Evolutionary conservation across 2,888 invertebrate species (phyloP).

Genomic region (Dorcus parallelipipedus): DNA sequence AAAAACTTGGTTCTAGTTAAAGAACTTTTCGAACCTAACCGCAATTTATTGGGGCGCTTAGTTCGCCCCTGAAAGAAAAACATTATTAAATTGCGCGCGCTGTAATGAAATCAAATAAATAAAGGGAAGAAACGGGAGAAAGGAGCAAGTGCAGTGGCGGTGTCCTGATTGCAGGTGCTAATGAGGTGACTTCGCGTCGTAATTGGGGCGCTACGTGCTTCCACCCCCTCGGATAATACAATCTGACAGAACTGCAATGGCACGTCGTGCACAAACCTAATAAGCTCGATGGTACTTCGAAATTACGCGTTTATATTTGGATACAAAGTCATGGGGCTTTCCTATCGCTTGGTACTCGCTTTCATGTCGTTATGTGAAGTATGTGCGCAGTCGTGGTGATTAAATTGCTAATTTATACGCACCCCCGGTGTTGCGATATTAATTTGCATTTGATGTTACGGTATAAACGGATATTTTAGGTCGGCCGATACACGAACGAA

Average conservation of each 20-base stretch:
- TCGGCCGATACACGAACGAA: too few species aligned
- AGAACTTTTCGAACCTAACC: too few species aligned
- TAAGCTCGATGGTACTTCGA: background rate
- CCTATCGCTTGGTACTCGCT: too few species aligned
- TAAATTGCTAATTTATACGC: too few species aligned
- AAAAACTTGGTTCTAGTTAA: too few species aligned
- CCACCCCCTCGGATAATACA: background rate
- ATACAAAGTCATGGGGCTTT: too few species aligned
- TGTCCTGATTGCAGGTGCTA: constrained; percentile 6
- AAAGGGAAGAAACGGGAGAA: constrained; percentile 1
- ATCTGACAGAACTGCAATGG: background rate
- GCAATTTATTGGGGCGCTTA: too few species aligned
- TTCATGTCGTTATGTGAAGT: too few species aligned
- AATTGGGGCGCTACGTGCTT: constrained; percentile 5
- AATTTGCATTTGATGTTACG: too few species aligned
- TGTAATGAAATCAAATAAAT: constrained; percentile 5
- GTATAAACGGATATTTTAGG: too few species aligned
- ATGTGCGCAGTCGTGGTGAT: too few species aligned
- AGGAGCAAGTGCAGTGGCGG: background rate
- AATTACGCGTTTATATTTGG: background rate
- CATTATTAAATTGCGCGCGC: background rate
- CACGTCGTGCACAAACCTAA: background rate
- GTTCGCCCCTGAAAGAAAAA: background rate
- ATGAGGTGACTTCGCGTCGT: constrained; percentile 4
- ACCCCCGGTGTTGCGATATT: too few species aligned